Conservation (phyloP, 1,140 invertebrate genomes). For the Potamilus streckersoni region DNA sequence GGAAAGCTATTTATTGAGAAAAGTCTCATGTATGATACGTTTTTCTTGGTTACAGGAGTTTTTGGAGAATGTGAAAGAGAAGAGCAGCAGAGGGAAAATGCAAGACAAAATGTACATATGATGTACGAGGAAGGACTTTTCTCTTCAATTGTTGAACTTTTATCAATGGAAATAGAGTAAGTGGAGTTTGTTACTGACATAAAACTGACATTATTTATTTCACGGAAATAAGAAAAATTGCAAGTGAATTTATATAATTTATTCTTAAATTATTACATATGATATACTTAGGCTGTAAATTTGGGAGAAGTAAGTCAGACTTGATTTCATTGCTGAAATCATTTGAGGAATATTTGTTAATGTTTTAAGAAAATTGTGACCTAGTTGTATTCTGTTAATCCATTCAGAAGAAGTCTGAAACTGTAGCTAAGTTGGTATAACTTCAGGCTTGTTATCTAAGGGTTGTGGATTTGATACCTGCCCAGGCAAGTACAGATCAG, state of each 20-base stretch:
- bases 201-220: not conserved
- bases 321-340: too few species aligned
- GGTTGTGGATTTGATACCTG: too few species aligned
- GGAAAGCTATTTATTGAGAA: too few species aligned
- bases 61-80: conserved; percentile 94
- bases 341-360: too few species aligned
- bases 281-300: conserved; percentile 1
- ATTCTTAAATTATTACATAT: not conserved
- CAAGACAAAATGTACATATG: conserved; percentile 85
- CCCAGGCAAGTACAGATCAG: too few species aligned
- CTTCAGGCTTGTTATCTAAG: too few species aligned
- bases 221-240: too few species aligned
- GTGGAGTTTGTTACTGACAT: conserved; percentile 40
- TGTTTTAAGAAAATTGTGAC: too few species aligned
- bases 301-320: not conserved
- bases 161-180: conserved; percentile 95
- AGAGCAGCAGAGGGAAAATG: conserved; percentile 85
- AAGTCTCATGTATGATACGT: not conserved
- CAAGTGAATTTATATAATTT: too few species aligned
- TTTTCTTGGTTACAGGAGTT: conserved; percentile 74
- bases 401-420: too few species aligned
- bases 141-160: conserved; percentile 87
- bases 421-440: too few species aligned
- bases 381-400: too few species aligned
- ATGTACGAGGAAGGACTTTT: conserved; percentile 91